These are phyloP conservation scores for Drosophila testacea DNA, from an alignment of 2,888 invertebrate genomes.

Conservation along the genomic window DNA sequence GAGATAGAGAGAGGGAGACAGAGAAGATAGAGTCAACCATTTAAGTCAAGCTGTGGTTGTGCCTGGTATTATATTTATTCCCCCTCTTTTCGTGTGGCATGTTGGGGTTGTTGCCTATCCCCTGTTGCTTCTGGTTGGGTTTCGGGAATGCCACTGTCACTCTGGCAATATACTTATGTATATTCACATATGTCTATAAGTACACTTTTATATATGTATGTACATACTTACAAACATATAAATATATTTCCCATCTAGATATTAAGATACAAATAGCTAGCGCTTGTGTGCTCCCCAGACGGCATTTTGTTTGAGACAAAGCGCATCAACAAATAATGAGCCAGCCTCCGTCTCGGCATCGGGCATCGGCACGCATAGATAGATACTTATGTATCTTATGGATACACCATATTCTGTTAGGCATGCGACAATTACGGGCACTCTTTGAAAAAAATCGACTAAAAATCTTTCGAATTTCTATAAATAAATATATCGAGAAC, in stretches of 20 bases:
- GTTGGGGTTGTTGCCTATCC: conserved; percentile 12
- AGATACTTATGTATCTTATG: conserved; percentile 52
- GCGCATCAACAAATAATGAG: conserved; percentile 61
- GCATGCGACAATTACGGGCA: conserved; percentile 49
- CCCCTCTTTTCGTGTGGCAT: conserved; percentile 16
- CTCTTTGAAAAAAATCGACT: conserved; percentile 36
- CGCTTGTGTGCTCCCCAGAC: conserved; percentile 53
- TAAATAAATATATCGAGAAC: conserved; percentile 5
- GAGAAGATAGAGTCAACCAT: conserved; percentile 45
- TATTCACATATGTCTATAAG: conserved; percentile 7
- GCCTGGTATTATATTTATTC: conserved; percentile 26
- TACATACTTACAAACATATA: not conserved
- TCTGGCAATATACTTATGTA: conserved; percentile 12
- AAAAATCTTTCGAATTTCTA: conserved; percentile 10
- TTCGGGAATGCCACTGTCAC: conserved; percentile 10
- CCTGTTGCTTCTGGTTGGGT: conserved; percentile 12
- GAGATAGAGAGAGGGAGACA: not conserved
- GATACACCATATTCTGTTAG: conserved; percentile 26
- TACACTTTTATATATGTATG: not conserved
- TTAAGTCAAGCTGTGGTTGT: conserved; percentile 49
- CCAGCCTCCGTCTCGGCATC: conserved; percentile 15
- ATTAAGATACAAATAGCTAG: conserved; percentile 43
- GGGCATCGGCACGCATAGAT: not conserved
- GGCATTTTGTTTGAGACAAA: conserved; percentile 53
- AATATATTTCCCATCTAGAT: conserved; percentile 33